Evolutionary conservation across 1,140 invertebrate genomes (phyloP).

Genomic region (Melanaphis sacchari): DNA sequence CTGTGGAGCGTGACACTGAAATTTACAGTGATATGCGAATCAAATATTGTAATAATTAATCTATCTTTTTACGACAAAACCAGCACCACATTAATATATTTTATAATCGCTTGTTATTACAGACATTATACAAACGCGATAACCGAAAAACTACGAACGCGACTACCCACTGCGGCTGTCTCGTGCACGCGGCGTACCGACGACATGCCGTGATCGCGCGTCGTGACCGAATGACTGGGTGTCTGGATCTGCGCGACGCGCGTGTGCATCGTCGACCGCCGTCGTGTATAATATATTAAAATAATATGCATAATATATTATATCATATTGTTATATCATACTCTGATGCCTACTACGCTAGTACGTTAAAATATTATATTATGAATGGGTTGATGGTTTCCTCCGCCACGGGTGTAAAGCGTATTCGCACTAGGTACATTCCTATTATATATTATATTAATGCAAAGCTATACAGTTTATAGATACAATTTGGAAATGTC

Average conservation of each 20-base stretch:
- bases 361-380: not conserved
- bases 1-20: not conserved
- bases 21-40: not conserved
- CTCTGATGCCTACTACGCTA: not conserved
- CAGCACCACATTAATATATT: not conserved
- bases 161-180: not conserved
- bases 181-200: not conserved
- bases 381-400: slow-evolving; percentile 10
- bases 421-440: not conserved
- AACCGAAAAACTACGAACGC: not conserved
- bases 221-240: slow-evolving; percentile 23
- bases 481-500: not conserved
- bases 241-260: not conserved
- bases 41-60: not conserved
- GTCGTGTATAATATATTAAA: not conserved
- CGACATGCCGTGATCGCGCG: not conserved
- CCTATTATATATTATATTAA: not conserved
- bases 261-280: not conserved
- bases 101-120: not conserved
- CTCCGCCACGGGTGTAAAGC: no score
- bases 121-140: not conserved
- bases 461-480: not conserved
- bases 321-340: not conserved
- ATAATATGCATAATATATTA: not conserved
- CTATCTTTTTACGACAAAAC: not conserved